Evolutionary conservation across 1,140 invertebrate species (phyloP), one percentile per base, ranked within the genome.

Genomic region (Phymastichus coffea): DNA sequence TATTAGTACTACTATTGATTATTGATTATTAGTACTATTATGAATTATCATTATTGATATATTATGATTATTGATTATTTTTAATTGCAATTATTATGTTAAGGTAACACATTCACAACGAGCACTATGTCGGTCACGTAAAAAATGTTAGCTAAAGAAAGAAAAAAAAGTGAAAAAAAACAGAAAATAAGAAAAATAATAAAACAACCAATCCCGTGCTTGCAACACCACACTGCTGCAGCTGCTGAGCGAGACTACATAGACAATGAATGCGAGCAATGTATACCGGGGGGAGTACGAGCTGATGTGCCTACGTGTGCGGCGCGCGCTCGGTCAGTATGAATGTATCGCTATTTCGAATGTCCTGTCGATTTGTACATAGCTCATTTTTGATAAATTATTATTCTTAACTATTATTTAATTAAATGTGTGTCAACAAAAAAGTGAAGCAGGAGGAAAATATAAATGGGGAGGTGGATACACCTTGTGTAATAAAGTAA

Each of bases 351-450:
- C 66, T 61, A 63, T 70, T 77, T n/a, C n/a, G 71, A 68, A 75
- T 77, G 73, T 78, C 75, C 70, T 55, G 63, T 78, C 76, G 65
- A 74, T 70, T 75, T 77, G 76, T 80, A 80, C 67, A 78, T 80
- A 79, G 74, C 68, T 74, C 57, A 65, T 79, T 76, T 74, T 71
- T 75, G 63, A 74, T 70, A 70, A 75, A 76, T 77, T 72, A 73
- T 72, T 76, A 73, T 59, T 62, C 48, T 65, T 77, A 73, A 74
- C 74, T 77, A 72, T 71, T 65, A 60, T 69, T 55, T 61, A 61
- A 61, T 54, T 60, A 26, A 60, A 60, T n/a, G 20, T 46, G 40
- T 53, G 23, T 28, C n/a, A 23, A 33, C 17, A 10, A 57, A 19
- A n/a, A 49, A 9, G n/a, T n/a, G 8, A 57, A 43, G 25, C 33